A percentile compares a stretch with the other conserved stretches of the same genome.
Conservation (phyloP, 2,888 invertebrate genomes). For the Fabriciana adippe region DNA sequence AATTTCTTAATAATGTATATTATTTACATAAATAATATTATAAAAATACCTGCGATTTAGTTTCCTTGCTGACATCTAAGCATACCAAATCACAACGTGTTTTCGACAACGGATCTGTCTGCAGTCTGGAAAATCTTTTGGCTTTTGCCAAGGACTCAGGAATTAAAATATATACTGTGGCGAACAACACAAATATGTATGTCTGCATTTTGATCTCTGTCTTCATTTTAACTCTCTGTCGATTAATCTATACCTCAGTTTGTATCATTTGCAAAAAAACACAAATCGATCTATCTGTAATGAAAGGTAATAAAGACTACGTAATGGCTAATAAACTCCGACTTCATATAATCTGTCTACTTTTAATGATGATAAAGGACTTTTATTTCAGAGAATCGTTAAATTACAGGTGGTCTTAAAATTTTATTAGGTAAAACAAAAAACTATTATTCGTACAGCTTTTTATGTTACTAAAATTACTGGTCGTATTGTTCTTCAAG, state of each 20-base stretch:
- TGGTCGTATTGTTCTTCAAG: neutral
- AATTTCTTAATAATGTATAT: neutral
- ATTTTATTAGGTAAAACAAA: slow-evolving; percentile 30
- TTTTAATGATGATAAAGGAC: slow-evolving; percentile 33
- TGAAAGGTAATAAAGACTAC: slow-evolving; percentile 38
- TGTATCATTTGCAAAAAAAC: slow-evolving; percentile 41
- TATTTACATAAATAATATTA: neutral
- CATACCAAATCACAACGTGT: slow-evolving; percentile 84
- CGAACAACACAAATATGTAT: slow-evolving; percentile 56
- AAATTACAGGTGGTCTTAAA: slow-evolving; percentile 33
- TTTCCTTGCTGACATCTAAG: slow-evolving; percentile 66
- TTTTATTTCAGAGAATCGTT: slow-evolving; percentile 33
- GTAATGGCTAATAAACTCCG: slow-evolving; percentile 38
- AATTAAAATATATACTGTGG: slow-evolving; percentile 47
- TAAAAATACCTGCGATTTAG: slow-evolving; percentile 59
- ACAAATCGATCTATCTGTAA: slow-evolving; percentile 30
- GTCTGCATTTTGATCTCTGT: slow-evolving; percentile 52
- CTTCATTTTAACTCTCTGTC: slow-evolving; percentile 26
- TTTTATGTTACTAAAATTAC: slow-evolving; percentile 15
- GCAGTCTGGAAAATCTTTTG: slow-evolving; percentile 64
- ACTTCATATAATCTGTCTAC: slow-evolving; percentile 28
- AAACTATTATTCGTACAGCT: slow-evolving; percentile 5
- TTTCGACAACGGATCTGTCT: slow-evolving; percentile 79
- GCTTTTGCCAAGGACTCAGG: slow-evolving; percentile 57
- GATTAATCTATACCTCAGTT: slow-evolving; percentile 30